Conservation (phyloP, 2,888 invertebrate genomes). For the Drosophila paramelanica region DNA sequence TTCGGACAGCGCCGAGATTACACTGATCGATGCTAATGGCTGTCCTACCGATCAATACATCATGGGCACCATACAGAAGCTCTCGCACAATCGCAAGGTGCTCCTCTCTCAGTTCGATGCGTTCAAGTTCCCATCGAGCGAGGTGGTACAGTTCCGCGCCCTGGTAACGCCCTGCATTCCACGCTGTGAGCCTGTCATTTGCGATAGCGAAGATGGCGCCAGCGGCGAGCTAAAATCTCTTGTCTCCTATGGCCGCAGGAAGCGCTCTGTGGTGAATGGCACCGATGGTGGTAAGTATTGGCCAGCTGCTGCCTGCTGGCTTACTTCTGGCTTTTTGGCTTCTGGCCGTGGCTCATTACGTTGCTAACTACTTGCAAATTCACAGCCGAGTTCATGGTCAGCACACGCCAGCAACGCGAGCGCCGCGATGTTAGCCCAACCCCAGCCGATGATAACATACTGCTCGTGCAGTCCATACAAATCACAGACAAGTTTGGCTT, state of each 20-base stretch:
- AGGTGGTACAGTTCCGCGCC: constrained; percentile 97
- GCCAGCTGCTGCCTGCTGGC: constrained; percentile 5
- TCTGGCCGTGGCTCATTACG: constrained; percentile 28
- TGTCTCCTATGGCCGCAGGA: constrained; percentile 93
- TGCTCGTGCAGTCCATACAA: constrained; percentile 95
- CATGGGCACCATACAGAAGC: constrained; percentile 97
- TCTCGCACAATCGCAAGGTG: constrained; percentile 92
- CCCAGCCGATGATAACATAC: constrained; percentile 90
- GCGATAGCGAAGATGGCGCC: constrained; percentile 91
- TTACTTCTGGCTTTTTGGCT: constrained; percentile 2
- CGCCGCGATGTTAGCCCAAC: constrained; percentile 73
- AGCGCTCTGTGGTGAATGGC: constrained; percentile 87
- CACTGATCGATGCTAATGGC: constrained; percentile 95
- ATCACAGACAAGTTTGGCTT: constrained; percentile 97
- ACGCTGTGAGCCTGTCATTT: constrained; percentile 95
- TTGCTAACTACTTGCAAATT: constrained; percentile 53
- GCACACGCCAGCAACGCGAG: constrained; percentile 76
- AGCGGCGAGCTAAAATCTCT: constrained; percentile 93
- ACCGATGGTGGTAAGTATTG: constrained; percentile 82
- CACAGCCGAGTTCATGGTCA: constrained; percentile 78
- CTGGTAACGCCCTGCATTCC: constrained; percentile 97
- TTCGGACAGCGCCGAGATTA: constrained; percentile 95
- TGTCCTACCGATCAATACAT: constrained; percentile 97
- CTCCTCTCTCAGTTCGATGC: constrained; percentile 96
- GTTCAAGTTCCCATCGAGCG: constrained; percentile 97